phyloP scores from a whole-genome alignment of 2,113 vertebrate species.

The Axis porcinus region DNA sequence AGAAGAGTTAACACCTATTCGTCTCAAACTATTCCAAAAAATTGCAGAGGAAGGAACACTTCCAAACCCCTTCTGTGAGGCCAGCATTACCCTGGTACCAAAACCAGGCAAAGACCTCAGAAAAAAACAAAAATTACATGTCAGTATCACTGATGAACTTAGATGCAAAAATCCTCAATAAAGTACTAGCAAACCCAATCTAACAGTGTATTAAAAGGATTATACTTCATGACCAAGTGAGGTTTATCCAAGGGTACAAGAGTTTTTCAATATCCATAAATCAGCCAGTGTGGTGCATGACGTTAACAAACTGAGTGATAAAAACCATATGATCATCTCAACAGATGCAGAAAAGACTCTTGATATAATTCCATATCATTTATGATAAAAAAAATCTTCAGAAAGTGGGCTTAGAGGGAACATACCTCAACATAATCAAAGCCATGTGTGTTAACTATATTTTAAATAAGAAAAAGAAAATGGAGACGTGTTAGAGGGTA shows the following conservation, averaged over 20 bases:
- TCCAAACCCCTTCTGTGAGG: background rate
- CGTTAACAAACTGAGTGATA: background rate
- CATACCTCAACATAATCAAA: background rate
- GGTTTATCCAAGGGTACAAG: background rate
- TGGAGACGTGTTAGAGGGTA: background rate
- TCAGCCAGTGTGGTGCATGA: background rate
- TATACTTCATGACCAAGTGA: background rate
- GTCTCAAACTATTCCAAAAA: background rate
- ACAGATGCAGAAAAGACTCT: background rate
- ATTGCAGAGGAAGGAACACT: background rate
- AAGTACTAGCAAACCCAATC: background rate
- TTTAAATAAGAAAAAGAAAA: background rate
- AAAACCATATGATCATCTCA: background rate
- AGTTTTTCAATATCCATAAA: background rate
- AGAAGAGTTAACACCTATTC: background rate
- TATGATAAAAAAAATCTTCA: background rate
- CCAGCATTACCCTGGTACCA: background rate
- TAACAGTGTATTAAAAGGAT: background rate
- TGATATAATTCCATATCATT: background rate
- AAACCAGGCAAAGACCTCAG: background rate
- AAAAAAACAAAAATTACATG: background rate
- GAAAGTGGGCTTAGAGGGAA: background rate
- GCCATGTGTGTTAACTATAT: background rate
- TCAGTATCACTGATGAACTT: background rate
- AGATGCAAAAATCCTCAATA: background rate